A percentile compares a stretch with the other conserved stretches of the same genome.
Evolutionary conservation across 2,113 vertebrate species (phyloP).

Genomic region (rabbit (Oryctolagus cuniculus)): DNA sequence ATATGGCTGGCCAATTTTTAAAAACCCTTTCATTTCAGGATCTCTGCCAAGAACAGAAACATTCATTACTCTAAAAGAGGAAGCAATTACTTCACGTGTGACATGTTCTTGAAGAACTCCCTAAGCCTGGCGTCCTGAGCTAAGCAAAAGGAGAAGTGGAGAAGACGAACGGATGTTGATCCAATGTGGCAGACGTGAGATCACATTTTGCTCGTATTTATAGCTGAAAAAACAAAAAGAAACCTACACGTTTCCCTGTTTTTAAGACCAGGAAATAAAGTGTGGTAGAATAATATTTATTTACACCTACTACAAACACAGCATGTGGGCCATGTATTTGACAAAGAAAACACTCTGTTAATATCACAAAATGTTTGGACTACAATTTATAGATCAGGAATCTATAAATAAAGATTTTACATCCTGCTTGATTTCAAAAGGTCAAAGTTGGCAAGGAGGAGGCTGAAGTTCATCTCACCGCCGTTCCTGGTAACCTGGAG

Average conservation of each 20-base stretch:
- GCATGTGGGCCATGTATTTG: neutral
- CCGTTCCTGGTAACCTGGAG: neutral
- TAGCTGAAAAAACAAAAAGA: neutral
- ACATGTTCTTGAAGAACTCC: conserved; percentile 28
- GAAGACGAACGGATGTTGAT: neutral
- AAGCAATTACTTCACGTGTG: conserved; percentile 50
- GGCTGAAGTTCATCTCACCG: neutral
- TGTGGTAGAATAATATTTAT: conserved; percentile 16
- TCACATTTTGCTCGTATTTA: neutral
- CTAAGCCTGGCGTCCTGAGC: neutral
- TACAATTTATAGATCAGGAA: neutral
- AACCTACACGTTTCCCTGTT: neutral
- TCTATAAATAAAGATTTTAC: neutral
- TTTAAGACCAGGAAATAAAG: conserved; percentile 32
- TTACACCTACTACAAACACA: neutral
- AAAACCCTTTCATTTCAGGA: conserved; percentile 38
- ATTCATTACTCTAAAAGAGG: conserved; percentile 44
- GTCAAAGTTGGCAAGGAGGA: neutral
- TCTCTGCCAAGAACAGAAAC: conserved; percentile 47
- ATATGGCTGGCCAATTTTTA: conserved; percentile 1
- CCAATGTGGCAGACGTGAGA: neutral
- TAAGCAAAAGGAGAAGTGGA: neutral
- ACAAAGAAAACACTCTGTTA: neutral
- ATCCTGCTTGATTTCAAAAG: neutral
- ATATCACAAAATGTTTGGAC: neutral